phyloP scores from a whole-genome alignment of 53 echinoderm and acorn worm genomes.

The Hippasteria phrygiana region DNA sequence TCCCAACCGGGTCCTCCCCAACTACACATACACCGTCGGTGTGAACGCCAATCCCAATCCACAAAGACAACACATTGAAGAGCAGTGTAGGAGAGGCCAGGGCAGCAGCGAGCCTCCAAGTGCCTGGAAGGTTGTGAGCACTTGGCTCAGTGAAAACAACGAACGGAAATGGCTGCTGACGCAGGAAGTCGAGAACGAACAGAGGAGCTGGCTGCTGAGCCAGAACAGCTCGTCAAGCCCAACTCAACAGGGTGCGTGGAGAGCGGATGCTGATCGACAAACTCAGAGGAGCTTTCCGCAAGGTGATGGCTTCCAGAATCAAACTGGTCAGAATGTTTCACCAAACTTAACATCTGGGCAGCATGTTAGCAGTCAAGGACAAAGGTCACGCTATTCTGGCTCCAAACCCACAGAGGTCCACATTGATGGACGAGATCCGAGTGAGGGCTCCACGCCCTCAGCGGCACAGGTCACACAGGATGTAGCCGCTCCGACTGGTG shows the following conservation, averaged over 20 bases:
- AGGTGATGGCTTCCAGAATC: not conserved
- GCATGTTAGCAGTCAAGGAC: not conserved
- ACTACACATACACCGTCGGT: not conserved
- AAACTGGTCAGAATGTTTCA: not conserved
- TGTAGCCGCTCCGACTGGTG: not conserved
- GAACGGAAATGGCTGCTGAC: not conserved
- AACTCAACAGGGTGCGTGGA: not conserved
- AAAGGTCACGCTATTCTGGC: not conserved
- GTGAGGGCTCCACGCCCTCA: not conserved
- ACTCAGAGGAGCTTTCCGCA: not conserved
- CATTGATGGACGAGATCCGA: not conserved
- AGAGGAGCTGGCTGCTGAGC: slow-evolving; percentile 3
- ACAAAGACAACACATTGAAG: not conserved
- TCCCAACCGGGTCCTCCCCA: not conserved
- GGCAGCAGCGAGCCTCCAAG: not conserved
- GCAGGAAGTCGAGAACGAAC: not conserved
- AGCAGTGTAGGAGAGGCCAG: not conserved
- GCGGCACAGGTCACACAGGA: not conserved
- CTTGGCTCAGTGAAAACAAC: not conserved
- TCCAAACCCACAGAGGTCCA: not conserved
- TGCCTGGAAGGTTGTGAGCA: slow-evolving; percentile 15
- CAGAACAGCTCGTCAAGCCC: not conserved
- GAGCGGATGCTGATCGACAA: not conserved
- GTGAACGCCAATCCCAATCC: not conserved
- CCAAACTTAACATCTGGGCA: slow-evolving; percentile 4